Conservation (phyloP, 2,888 invertebrate species). For the Eulithis testata region DNA sequence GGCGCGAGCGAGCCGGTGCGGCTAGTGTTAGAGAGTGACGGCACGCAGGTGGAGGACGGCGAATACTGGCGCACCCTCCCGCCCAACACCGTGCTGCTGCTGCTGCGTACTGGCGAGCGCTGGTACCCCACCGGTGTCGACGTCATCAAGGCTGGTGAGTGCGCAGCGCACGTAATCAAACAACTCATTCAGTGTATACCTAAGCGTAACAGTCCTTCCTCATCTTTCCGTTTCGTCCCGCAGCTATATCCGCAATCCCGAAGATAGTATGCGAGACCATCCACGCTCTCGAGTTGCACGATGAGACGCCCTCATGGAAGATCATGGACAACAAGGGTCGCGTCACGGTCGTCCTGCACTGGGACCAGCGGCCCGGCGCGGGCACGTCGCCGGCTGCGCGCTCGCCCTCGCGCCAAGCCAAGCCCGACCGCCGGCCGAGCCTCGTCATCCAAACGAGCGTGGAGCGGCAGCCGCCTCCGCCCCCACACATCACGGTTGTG, state of each 20-base stretch:
- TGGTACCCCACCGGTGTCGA: conserved; percentile 98
- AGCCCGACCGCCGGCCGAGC: conserved; percentile 86
- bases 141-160: conserved; percentile 96
- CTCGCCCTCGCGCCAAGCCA: conserved; percentile 78
- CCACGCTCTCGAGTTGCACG: conserved; percentile 96
- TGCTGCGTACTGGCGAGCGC: conserved; percentile 95
- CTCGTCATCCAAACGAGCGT: conserved; percentile 91
- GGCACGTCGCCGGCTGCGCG: conserved; percentile 86
- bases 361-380: conserved; percentile 94
- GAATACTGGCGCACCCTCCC: conserved; percentile 97
- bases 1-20: conserved; percentile 94
- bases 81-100: conserved; percentile 94
- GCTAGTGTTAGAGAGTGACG: conserved; percentile 97
- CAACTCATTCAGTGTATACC: too few species aligned
- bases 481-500: conserved; percentile 96
- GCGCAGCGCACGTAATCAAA: background rate
- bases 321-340: conserved; percentile 99
- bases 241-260: conserved; percentile 97
- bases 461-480: conserved; percentile 88
- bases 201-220: background rate
- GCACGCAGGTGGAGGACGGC: conserved; percentile 98
- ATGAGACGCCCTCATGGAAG: conserved; percentile 99
- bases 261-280: conserved; percentile 99
- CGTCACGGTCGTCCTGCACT: conserved; percentile 97
- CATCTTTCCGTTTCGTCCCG: conserved; percentile 20